Evolutionary conservation across 2,888 invertebrate genomes (phyloP), one percentile per base, ranked within the genome.

Genomic region (Mythimna lalbum): DNA sequence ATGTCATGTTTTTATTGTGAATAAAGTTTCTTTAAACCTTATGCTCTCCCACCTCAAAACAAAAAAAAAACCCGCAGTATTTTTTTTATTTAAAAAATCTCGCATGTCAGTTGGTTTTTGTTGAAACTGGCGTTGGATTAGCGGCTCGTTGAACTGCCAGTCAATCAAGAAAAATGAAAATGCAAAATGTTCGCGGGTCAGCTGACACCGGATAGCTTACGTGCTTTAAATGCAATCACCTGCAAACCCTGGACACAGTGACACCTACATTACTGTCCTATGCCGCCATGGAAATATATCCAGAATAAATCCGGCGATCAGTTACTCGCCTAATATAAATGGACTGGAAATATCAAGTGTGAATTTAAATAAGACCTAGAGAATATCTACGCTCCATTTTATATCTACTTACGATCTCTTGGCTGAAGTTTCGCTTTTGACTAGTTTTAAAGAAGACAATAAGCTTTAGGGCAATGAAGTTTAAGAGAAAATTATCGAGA

Each of bases 121-220:
- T 73, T 78, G 27, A 69, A 76, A 75, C 75, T 76, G 63, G 56
- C 78, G 69, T 59, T 52, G 78, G 80, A 76, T 85, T 85, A 81
- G 78, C 56, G 63, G 57, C 70, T 63, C 76, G 73, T 78, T 69
- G 65, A 72, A 70, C 80, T 87, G 87, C 76, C 89, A 84, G 80
- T 89, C 87, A 83, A 82, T 84, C 84, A 81, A 69, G 63, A 79
- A 78, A 83, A 88, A 86, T 84, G 79, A 78, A 83, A 88, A 86
- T 84, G 79, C 83, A 83, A 88, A 88, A 83, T 84, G 83, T 80
- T 80, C 63, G 81, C 78, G 39, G 60, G 73, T 69, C 69, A 69
- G 61, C 73, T 85, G 74, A 81, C 76, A 75, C 81, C 74, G 72
- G 62, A 60, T 27, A 79, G 83, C 84, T 83, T 86, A 86, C 76